Evolutionary conservation across 2,113 vertebrate genomes (phyloP), one percentile per base, ranked within the genome.

Genomic region (Rhinoderma darwinii): DNA sequence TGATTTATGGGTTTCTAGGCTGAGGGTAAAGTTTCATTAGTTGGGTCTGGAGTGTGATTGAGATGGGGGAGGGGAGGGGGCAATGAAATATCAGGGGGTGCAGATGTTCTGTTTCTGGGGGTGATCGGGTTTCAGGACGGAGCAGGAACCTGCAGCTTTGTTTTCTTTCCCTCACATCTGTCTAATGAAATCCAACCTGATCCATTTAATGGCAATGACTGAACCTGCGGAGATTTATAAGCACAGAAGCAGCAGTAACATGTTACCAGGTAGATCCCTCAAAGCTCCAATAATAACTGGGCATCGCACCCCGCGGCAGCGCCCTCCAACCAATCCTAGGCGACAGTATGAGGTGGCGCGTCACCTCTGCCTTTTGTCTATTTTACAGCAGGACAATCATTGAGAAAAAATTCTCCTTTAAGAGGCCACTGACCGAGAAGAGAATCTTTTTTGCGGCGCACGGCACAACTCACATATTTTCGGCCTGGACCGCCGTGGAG

Each of bases 1-100:
- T 50, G 10, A n/a, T 85, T 85, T 77, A 85, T 37, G 59, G 50
- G 84, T 25, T 37, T 68, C 56, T 77, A 27, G 4, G 7, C 56
- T 14, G 8, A 7, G 59, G 76, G 54, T 85, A 54, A 63, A 18
- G 74, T 78, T 85, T 85, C 84, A 85, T 85, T 77, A 77, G 56
- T 32, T 44, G 10, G 84, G 75, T 77, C 59, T 84, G 56, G 5
- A 47, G 61, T n/a, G 35, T 20, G n/a, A 68, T 35, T 32, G 41
- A 35, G 22, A 30, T 35, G 83, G 8, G 4, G n/a, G 51, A 20
- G 37, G 50, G 35, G 63, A 35, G 30, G 66, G 44, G 44, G 44
- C 56, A 35, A 47, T 25, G 5, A 20, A 47, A 85, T 50, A 74
- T 44, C 6, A n/a, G 25, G 6, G 7, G 9, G n/a, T 66, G 74